phyloP scores from a whole-genome alignment of 1,140 invertebrate genomes.

The Akabosia matsudoensis region DNA sequence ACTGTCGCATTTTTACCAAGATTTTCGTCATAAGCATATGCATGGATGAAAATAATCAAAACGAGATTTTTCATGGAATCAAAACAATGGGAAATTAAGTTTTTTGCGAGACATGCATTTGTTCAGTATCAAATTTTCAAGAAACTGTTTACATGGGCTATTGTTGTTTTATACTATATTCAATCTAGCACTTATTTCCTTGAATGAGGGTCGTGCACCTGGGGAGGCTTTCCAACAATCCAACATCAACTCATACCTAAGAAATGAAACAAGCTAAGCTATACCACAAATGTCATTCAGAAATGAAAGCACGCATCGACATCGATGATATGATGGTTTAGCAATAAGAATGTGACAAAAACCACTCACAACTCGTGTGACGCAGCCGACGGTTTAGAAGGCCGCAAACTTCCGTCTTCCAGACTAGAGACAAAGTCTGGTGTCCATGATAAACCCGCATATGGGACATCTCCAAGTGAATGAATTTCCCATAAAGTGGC shows the following conservation, averaged over 20 bases:
- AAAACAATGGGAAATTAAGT: too few relatives aligned
- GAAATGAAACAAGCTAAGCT: not conserved
- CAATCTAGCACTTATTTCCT: not conserved
- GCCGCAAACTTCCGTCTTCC: not conserved
- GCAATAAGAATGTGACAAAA: not conserved
- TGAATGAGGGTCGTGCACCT: not conserved
- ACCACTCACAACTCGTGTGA: not conserved
- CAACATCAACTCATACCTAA: not conserved
- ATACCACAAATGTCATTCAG: too few relatives aligned
- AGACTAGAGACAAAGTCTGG: not conserved
- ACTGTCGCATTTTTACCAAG: too few relatives aligned
- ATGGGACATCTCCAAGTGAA: slow-evolving; percentile 3
- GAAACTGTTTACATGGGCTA: too few relatives aligned
- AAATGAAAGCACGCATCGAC: not conserved
- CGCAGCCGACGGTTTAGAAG: not conserved
- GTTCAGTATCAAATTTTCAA: too few relatives aligned
- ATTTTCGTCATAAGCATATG: too few relatives aligned
- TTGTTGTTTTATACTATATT: too few relatives aligned
- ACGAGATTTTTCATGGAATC: too few relatives aligned
- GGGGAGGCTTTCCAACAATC: not conserved
- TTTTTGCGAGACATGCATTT: too few relatives aligned
- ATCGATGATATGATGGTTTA: not conserved
- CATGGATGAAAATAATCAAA: too few relatives aligned
- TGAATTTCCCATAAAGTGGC: slow-evolving; percentile 3
- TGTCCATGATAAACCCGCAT: slow-evolving; percentile 22